Base-by-base conservation (phyloP, 2,113 vertebrate species). In the Phyllopteryx taeniolatus region DNA sequence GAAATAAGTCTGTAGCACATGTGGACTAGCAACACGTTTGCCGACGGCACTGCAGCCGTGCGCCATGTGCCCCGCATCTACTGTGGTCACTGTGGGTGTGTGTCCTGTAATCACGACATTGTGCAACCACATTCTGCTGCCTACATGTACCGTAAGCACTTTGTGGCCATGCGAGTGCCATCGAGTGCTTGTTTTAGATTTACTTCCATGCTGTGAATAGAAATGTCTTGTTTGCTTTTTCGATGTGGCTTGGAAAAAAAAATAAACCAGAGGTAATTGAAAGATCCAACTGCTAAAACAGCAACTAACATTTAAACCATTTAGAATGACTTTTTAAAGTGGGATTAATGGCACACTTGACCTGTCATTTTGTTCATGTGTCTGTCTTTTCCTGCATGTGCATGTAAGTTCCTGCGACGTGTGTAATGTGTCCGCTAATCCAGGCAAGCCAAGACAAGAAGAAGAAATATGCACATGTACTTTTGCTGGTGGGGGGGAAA, bases 41-140 rank as follows among this genome's bases (percentile, higher is more conserved):
- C 20, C 51, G 56, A 57, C 12, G 56, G 12, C 27, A 13, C 11
- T 27, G 11, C 56, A 86, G 84, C 85, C 85, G 83, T 39, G 67
- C 72, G 2, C 78, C 86, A 90, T 78, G 83, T 90, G 87, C 81
- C 71, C 72, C 5, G 13, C 61, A 7, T 76, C 70, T 49, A 44
- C 71, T 67, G 82, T 39, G 70, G 57, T 65, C 70, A 78, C 66
- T 63, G 70, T 12, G 70, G 51, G 74, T 2, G 31, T 49, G 72
- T 72, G 73, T 66, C 68, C 74, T 79, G 72, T 70, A n/a, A 74
- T 22, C 56, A 71, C 67, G 44, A 10, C 77, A n/a, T 78, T 62
- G 43, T 65, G 60, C 59, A 59, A 68, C 71, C 63, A 64, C 10
- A 31, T 68, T 81, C 44, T 69, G n/a, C 67, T 54, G 77, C 74